Conservation (phyloP, 2,797 vertebrate genomes). For the Rallus crepitans region DNA sequence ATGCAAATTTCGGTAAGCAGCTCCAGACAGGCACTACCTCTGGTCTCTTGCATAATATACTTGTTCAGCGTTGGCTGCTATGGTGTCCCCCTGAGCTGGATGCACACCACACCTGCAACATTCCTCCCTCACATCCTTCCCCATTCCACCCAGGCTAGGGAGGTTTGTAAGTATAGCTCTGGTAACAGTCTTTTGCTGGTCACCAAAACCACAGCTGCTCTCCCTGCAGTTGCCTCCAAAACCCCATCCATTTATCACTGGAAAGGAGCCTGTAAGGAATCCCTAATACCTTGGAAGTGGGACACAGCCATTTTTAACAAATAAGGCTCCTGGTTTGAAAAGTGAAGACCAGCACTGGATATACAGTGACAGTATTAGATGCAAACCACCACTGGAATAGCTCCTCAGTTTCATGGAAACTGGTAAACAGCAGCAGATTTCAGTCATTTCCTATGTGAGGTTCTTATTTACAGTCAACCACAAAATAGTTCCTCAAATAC, state of each 20-base stretch:
- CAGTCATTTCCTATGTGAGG: not conserved
- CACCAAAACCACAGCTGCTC: not conserved
- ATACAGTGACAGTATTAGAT: not conserved
- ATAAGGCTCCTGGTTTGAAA: not conserved
- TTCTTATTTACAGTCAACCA: not conserved
- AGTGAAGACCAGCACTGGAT: not conserved
- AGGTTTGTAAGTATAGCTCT: not conserved
- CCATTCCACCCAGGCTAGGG: not conserved
- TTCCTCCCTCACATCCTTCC: not conserved
- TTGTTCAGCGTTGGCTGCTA: rapidly evolving
- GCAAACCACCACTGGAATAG: not conserved
- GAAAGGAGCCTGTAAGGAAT: not conserved
- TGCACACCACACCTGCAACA: not conserved
- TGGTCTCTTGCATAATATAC: not conserved
- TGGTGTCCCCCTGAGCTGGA: not conserved
- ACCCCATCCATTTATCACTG: not conserved
- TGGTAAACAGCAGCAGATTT: not conserved
- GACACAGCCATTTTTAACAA: not conserved
- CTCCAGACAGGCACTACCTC: not conserved
- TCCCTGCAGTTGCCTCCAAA: not conserved
- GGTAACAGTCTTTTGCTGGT: not conserved
- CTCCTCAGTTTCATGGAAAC: not conserved
- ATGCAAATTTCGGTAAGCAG: not conserved
- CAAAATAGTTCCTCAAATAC: not conserved
- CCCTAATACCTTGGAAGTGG: not conserved